phyloP scores from a whole-genome alignment of 1,140 invertebrate genomes.

The Diprion similis region DNA sequence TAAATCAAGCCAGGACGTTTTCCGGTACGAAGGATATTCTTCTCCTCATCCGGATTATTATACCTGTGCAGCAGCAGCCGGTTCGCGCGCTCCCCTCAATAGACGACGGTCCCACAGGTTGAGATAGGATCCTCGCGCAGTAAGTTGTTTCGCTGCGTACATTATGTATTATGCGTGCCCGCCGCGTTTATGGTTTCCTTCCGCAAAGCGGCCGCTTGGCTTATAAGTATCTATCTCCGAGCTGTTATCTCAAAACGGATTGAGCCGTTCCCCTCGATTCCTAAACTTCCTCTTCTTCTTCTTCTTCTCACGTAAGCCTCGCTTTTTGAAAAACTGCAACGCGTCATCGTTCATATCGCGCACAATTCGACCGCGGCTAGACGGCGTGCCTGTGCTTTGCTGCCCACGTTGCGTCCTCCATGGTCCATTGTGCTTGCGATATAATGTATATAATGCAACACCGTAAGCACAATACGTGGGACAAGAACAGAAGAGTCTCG shows the following conservation, averaged over 20 bases:
- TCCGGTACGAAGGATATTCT: conserved; percentile 15
- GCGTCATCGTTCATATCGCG: not conserved
- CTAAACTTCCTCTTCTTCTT: not conserved
- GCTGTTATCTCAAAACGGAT: not conserved
- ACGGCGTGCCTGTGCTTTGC: not conserved
- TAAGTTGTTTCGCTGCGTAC: not conserved
- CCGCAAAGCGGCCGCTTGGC: not conserved
- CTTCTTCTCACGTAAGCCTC: not conserved
- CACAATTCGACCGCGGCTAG: not conserved
- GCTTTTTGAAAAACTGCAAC: not conserved
- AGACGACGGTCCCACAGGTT: not conserved
- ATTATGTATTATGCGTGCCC: not conserved
- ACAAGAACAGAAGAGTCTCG: conserved; percentile 27
- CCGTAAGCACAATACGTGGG: conserved; percentile 28
- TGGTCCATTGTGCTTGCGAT: conserved; percentile 29
- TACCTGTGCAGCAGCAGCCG: too few species aligned
- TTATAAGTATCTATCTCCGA: not conserved
- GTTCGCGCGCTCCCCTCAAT: not conserved
- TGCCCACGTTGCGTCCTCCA: conserved; percentile 24
- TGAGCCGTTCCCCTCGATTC: not conserved
- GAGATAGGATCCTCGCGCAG: not conserved
- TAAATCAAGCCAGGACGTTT: conserved; percentile 30
- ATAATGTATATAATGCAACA: not conserved
- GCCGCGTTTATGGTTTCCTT: not conserved
- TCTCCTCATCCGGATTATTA: not conserved